Percentiles rank a stretch among this genome's conserved stretches.
These are phyloP conservation scores for Aquatica leii DNA, from an alignment of 2,888 invertebrate species.

Conservation along the genomic window DNA sequence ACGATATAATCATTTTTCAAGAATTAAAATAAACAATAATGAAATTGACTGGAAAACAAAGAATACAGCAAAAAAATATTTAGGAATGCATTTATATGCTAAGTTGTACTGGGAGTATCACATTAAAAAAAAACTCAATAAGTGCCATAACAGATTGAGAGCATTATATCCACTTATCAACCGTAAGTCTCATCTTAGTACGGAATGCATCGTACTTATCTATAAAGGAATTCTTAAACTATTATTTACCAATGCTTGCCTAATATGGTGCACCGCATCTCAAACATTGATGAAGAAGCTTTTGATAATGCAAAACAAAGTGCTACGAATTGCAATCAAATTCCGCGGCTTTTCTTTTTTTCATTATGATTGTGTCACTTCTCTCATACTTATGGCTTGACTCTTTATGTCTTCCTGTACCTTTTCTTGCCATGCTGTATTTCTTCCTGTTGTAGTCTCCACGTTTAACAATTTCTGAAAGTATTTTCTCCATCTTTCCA, in stretches of 20 bases:
- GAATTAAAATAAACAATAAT: constrained; percentile 4
- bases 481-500: no score
- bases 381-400: no score
- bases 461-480: no score
- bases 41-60: background rate
- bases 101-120: background rate
- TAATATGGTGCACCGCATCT: constrained; percentile 3
- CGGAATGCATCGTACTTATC: background rate
- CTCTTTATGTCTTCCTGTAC: no score
- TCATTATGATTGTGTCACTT: no score
- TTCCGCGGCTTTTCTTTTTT: no score
- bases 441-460: no score
- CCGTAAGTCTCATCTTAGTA: background rate
- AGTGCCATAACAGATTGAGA: background rate
- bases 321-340: constrained; percentile 12
- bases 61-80: background rate
- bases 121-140: constrained; percentile 9
- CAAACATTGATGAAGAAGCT: constrained; percentile 6
- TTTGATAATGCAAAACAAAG: constrained; percentile 13
- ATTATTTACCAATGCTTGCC: constrained; percentile 1
- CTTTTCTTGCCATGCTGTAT: no score
- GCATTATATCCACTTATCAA: background rate
- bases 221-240: constrained; percentile 8
- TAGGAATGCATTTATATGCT: constrained; percentile 8
- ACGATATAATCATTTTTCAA: background rate